Evolutionary conservation across 2,113 vertebrate genomes (phyloP).

Genomic region (Callipepla squamata): DNA sequence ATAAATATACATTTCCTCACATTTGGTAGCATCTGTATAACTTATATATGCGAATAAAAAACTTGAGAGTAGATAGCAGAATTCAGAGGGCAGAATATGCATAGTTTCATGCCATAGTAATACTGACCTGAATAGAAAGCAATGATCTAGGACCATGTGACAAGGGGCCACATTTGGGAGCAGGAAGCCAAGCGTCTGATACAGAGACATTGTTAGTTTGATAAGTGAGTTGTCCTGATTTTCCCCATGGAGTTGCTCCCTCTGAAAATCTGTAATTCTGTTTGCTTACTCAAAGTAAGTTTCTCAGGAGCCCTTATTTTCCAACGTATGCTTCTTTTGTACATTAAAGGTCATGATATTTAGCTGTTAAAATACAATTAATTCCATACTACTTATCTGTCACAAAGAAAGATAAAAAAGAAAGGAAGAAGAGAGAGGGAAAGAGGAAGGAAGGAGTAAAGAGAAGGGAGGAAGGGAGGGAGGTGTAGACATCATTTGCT

Average conservation of each 20-base stretch:
- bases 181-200: slow-evolving; percentile 25
- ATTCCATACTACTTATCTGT: neutral
- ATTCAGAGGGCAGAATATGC: neutral
- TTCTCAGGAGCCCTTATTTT: neutral
- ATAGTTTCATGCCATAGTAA: slow-evolving; percentile 41
- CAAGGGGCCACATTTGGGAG: neutral
- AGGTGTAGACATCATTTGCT: neutral
- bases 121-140: slow-evolving; percentile 45
- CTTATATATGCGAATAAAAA: neutral
- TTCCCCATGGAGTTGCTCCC: neutral
- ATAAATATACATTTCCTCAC: neutral
- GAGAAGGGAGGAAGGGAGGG: too few relatives aligned
- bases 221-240: slow-evolving; percentile 37
- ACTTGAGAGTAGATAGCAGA: neutral
- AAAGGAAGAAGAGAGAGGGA: too few relatives aligned
- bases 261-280: neutral
- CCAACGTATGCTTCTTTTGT: neutral
- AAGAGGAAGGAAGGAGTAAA: too few relatives aligned
- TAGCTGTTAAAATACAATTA: neutral
- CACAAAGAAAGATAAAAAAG: neutral
- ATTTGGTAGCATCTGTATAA: neutral
- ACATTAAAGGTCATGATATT: neutral
- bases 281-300: neutral
- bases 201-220: slow-evolving; percentile 23
- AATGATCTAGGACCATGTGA: neutral